phyloP scores from a whole-genome alignment of 2,797 vertebrate species.

The Melanotaenia parkinsoni region DNA sequence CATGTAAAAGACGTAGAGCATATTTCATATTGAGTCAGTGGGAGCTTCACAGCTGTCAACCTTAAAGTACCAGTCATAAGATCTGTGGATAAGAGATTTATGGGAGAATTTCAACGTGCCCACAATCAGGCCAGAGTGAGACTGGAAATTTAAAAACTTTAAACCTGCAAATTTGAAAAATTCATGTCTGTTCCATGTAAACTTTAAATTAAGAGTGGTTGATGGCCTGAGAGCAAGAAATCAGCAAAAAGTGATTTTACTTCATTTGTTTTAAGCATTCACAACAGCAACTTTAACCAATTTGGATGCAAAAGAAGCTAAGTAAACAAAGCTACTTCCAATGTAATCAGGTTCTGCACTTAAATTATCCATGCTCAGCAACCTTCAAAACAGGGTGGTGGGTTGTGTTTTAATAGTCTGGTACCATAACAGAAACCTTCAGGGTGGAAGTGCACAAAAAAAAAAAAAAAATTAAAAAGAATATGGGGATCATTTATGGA shows the following conservation, averaged over 20 bases:
- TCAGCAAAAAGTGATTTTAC: neutral
- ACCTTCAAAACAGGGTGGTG: neutral
- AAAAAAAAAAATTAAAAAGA: too few species aligned
- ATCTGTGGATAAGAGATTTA: too few species aligned
- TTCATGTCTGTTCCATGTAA: neutral
- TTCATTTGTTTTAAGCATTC: neutral
- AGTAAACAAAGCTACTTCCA: neutral
- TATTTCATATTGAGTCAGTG: too few species aligned
- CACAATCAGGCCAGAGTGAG: neutral
- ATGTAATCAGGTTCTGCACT: neutral
- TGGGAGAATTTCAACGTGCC: neutral
- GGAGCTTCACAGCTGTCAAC: too few species aligned
- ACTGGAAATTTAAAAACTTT: neutral
- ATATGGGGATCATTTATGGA: neutral
- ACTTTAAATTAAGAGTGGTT: slow-evolving; percentile 7
- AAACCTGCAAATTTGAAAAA: neutral
- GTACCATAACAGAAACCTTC: neutral
- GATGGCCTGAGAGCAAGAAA: neutral
- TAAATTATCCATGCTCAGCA: neutral
- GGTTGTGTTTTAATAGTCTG: neutral
- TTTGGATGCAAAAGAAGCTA: neutral
- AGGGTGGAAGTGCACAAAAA: neutral
- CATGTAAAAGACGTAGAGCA: too few species aligned
- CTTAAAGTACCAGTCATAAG: too few species aligned
- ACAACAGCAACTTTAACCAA: neutral